Base-by-base conservation (phyloP, 2,797 vertebrate genomes). In the Rhabdophis nuchalis region DNA sequence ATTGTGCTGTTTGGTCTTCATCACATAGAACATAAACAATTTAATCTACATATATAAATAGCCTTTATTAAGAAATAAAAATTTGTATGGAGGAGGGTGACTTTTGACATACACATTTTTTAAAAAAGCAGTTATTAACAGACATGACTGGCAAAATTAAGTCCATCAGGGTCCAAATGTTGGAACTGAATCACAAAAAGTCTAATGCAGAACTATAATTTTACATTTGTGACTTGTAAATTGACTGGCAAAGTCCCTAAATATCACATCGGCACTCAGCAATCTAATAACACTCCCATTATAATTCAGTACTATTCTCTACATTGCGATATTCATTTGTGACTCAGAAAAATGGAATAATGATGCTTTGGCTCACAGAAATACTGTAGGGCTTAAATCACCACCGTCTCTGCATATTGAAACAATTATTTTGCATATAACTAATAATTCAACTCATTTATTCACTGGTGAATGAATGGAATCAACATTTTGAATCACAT, bases 1-100 rank as follows among this genome's bases (percentile, higher is more conserved):
- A 93, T 93, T 95, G 89, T 72, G 89, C 86, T 94, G 77, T 61
- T 27, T 86, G 36, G 91, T 32, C 52, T 93, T 82, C 92, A 93
- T 95, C 91, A 93, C 92, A 11, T 20, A 11, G 72, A 23, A 41
- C 23, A 41, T 18, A 36, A 46, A 77, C 18, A 77, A 77, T 41
- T 4, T 46, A 36, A 72, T 36, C 4, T 72, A 77, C 3, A 23
- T 82, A 25, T 36, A 85, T 52, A 2, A 85, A 54, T 68, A 25
- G n/a, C 36, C 20, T 29, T 50, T 11, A 16, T 68, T 91, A 61
- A 86, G 60, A 61, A 29, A 53, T 20, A 32, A 86, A 86, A 91
- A 52, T 58, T 87, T 9, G 5, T 52, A 16, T 5, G 14, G n/a
- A 8, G 16, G 7, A 85, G 23, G 18, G 46, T 23, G 25, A 60